Percentiles rank a stretch among this genome's conserved stretches.
phyloP scores from a whole-genome alignment of 1,140 invertebrate species.

The Ceratitis capitata region DNA sequence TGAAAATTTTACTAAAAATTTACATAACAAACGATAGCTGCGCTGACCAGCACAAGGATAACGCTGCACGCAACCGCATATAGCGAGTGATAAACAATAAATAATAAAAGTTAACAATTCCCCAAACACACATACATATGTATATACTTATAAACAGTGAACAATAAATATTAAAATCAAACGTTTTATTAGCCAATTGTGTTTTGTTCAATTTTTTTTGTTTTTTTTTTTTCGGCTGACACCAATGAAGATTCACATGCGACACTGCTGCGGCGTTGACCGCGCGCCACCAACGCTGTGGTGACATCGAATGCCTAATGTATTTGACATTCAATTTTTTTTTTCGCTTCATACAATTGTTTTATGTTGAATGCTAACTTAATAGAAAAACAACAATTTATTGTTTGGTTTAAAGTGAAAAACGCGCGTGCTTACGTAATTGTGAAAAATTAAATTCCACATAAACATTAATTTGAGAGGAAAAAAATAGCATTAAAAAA shows the following conservation, averaged over 20 bases:
- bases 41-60: constrained; percentile 29
- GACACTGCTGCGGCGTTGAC: not conserved
- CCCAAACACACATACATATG: no score
- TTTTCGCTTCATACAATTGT: not conserved
- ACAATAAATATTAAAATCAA: not conserved
- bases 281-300: constrained; percentile 30
- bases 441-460: constrained; percentile 43
- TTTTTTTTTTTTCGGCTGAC: no score
- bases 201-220: no score
- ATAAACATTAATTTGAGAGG: not conserved
- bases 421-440: constrained; percentile 50
- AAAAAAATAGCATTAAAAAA: no score
- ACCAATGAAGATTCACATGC: constrained; percentile 10
- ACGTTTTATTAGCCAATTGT: constrained; percentile 28
- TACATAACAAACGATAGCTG: constrained; percentile 4
- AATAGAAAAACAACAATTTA: not conserved
- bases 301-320: constrained; percentile 45
- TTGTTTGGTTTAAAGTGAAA: constrained; percentile 5
- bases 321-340: constrained; percentile 50
- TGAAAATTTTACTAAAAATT: not conserved
- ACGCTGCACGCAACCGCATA: constrained; percentile 1
- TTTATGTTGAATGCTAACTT: not conserved
- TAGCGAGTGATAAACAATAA: not conserved
- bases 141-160: not conserved
- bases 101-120: not conserved